Evolutionary conservation across 2,113 vertebrate genomes (phyloP).

Genomic region (Cephalopholis sonnerati): DNA sequence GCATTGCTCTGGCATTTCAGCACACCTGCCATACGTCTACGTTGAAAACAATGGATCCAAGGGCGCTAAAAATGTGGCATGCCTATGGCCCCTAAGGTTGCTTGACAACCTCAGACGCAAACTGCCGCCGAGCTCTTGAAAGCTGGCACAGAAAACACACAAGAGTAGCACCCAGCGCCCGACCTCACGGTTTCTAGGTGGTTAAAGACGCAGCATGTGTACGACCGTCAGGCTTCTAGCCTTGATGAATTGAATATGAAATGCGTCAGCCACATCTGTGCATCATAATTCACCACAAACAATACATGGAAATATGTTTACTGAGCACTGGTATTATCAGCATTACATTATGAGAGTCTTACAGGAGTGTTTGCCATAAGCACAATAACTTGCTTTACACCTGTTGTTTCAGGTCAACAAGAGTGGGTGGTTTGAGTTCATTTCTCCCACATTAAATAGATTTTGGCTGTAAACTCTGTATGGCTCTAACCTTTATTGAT

Average conservation of each 20-base stretch:
- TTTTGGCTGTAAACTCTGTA: constrained; percentile 22
- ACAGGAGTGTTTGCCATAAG: background rate
- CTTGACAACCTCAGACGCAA: too few species aligned
- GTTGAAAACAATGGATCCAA: too few species aligned
- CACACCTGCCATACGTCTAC: too few species aligned
- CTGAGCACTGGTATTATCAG: background rate
- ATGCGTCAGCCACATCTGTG: background rate
- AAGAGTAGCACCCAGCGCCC: too few species aligned
- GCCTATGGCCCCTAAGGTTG: too few species aligned
- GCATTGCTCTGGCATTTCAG: too few species aligned
- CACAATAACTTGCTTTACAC: background rate
- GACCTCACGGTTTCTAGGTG: too few species aligned
- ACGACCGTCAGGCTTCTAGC: background rate
- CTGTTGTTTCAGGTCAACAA: constrained; percentile 1
- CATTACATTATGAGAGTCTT: background rate
- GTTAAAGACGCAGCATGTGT: too few species aligned
- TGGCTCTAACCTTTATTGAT: constrained; percentile 21
- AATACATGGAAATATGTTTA: background rate
- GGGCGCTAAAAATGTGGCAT: too few species aligned
- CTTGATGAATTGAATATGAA: background rate
- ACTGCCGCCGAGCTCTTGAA: too few species aligned
- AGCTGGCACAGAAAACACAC: too few species aligned
- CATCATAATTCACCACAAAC: background rate
- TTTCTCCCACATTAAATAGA: constrained; percentile 29
- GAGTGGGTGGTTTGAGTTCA: constrained; percentile 12